Conservation (phyloP, 2,113 vertebrate genomes). For the Gadus chalcogrammus region DNA sequence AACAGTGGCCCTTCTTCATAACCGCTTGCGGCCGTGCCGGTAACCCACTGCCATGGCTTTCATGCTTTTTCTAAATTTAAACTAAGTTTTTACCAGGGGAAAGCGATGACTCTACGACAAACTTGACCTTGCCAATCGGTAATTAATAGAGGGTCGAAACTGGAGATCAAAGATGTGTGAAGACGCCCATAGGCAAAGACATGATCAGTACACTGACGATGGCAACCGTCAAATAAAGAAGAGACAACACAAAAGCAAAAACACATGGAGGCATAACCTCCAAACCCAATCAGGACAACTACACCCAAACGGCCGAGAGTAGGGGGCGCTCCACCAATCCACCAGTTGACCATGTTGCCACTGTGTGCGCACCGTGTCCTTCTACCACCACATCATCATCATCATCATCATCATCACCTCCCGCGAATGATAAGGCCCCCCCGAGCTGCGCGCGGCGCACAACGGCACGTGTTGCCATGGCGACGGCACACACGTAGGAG, state of each 20-base stretch:
- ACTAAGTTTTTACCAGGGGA: constrained; percentile 26
- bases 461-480: constrained; percentile 73
- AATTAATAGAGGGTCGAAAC: constrained; percentile 34
- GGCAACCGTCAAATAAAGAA: background rate
- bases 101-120: constrained; percentile 29
- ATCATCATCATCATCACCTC: too few relatives aligned
- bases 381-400: too few relatives aligned
- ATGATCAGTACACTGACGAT: background rate
- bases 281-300: too few relatives aligned
- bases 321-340: too few relatives aligned
- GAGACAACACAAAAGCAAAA: background rate
- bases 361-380: background rate
- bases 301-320: too few relatives aligned
- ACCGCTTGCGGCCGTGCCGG: constrained; percentile 34
- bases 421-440: constrained; percentile 42
- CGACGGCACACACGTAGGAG: constrained; percentile 65
- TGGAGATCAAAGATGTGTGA: background rate
- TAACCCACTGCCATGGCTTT: constrained; percentile 17
- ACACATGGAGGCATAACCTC: too few relatives aligned
- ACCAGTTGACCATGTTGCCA: too few relatives aligned
- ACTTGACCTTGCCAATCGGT: constrained; percentile 35
- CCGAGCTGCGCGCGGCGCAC: constrained; percentile 41
- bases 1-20: constrained; percentile 24
- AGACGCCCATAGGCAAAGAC: background rate
- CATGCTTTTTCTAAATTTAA: constrained; percentile 38